These are phyloP conservation scores for Yponomeuta sedellus DNA, from an alignment of 2,888 invertebrate genomes.

Conservation along the genomic window DNA sequence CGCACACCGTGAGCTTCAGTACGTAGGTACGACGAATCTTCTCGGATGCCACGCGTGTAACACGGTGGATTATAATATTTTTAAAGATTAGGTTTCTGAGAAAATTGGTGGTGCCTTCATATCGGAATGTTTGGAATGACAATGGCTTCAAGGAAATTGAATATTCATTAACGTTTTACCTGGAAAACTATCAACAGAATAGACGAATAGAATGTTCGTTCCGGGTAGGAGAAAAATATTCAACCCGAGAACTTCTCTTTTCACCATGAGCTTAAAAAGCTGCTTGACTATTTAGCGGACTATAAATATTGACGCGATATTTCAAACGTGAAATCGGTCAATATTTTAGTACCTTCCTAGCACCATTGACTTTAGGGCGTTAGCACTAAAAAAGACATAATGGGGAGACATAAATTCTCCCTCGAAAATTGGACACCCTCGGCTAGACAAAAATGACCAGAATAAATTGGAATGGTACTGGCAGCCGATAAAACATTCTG, in stretches of 20 bases:
- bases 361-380: slow-evolving; percentile 31
- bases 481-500: slow-evolving; percentile 72
- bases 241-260: no score
- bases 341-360: not conserved
- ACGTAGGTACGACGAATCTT: not conserved
- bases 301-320: not conserved
- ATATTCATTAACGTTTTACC: not conserved
- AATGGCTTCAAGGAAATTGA: not conserved
- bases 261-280: no score
- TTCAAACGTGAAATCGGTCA: not conserved
- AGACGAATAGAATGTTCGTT: not conserved
- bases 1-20: slow-evolving; percentile 10
- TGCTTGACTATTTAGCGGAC: no score
- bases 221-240: no score
- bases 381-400: slow-evolving; percentile 54
- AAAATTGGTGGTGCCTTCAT: not conserved
- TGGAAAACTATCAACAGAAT: not conserved
- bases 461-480: slow-evolving; percentile 74
- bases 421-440: slow-evolving; percentile 71
- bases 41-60: slow-evolving; percentile 8
- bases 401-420: slow-evolving; percentile 62
- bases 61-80: slow-evolving; percentile 10
- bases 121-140: not conserved
- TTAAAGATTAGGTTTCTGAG: slow-evolving; percentile 5
- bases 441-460: slow-evolving; percentile 73